Evolutionary conservation across 2,797 vertebrate genomes (phyloP), one percentile per base, ranked within the genome.

Genomic region (Phrynocephalus forsythii): DNA sequence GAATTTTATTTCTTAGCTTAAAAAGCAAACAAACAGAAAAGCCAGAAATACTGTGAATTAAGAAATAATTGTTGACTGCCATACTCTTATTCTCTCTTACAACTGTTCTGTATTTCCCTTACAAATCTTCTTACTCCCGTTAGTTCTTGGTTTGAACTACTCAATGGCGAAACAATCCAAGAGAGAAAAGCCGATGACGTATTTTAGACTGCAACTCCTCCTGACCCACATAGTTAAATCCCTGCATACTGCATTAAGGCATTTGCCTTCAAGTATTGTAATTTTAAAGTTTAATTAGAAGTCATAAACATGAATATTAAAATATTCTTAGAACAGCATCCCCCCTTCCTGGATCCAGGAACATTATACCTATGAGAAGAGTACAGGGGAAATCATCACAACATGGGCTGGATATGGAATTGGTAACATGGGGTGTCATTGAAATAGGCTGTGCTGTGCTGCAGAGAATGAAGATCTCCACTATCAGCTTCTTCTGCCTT

Each of bases 151-250:
- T 76, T n/a, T 75, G 71, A 81, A 75, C 72, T 85, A 75, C 48
- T 44, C 48, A 80, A 56, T 79, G 77, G 66, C 33, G 33, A 84
- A 79, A 50, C 26, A 30, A 88, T 56, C 22, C 87, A 92, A 79
- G 71, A 83, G 88, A 80, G 84, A 79, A 91, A 79, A 87, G 76
- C 91, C 48, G 82, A 22, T 88, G 18, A 73, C 1, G 86, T 28
- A 69, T 79, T 88, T 11, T 69, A 67, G 87, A 75, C 84, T 93
- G 60, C 26, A 77, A 20, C 78, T 28, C 79, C 28, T 5, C 38
- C 83, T 89, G 84, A 89, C 87, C 88, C 88, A 81, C 38, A 88
- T 86, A 48, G 52, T 81, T 86, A 89, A 90, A 90, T 87, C 48
- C 52, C 56, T 85, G 48, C 48, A 63, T 6, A 26, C 1, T 66